Evolutionary conservation across 2,888 invertebrate genomes (phyloP), one percentile per base, ranked within the genome.

Genomic region (Yponomeuta cagnagella): DNA sequence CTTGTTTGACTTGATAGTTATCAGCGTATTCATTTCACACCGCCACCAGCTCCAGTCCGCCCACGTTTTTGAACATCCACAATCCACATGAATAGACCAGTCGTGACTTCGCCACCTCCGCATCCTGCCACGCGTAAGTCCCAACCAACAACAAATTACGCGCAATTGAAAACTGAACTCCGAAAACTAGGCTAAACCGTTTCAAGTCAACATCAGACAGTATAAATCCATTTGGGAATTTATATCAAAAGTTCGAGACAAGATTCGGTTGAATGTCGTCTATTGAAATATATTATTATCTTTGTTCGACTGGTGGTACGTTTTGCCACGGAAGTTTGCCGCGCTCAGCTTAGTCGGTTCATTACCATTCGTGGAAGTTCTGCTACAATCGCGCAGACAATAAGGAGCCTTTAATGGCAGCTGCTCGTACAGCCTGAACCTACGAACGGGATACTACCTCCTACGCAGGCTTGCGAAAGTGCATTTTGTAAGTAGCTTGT

Each of bases 401-500:
- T 48, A 52, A 68, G 52, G 15, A 31, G n/a, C n/a, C 68, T 68
- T 31, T 68, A 31, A 15, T 52, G 33, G 43, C 67, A 67, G 67
- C 67, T 43, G 67, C n/a, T 33, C 37, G 43, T 33, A 43, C 43
- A n/a, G 15, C 43, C n/a, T 12, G 30, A 37, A 37, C 37, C 67
- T 67, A 2, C 31, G 52, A 15, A 23, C n/a, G 12, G 10, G 30
- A 10, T 52, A 68, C n/a, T 48, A 31, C 23, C 76, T 74, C 83
- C 84, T 77, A 84, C 83, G 80, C 82, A 74, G 71, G 65, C 70
- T 73, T 70, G 71, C 74, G 72, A 82, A 80, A 84, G 79, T 83
- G 82, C 82, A 79, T 77, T 80, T 77, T 80, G 78, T 37, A 33
- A 37, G n/a, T 31, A 52, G 31, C 12, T 31, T 12, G 30, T 68